phyloP scores from a whole-genome alignment of 2,113 vertebrate species.

The Garra rufa region DNA sequence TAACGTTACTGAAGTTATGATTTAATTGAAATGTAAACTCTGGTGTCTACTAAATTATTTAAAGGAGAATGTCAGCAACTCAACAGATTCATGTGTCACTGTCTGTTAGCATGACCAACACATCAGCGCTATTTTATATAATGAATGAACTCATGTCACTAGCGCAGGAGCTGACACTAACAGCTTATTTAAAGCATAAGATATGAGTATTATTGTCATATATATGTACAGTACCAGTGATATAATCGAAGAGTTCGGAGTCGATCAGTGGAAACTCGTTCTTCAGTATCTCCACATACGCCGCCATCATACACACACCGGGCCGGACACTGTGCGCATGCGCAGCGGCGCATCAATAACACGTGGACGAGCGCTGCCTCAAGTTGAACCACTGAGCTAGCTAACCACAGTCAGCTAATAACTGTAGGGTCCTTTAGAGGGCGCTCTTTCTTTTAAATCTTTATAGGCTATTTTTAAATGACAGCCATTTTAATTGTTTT shows the following conservation, averaged over 20 bases:
- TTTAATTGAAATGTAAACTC: not conserved
- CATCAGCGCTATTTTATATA: not conserved
- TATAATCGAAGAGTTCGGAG: constrained; percentile 90
- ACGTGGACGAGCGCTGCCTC: not conserved
- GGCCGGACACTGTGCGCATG: constrained; percentile 68
- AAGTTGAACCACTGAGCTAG: no score
- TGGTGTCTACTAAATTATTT: not conserved
- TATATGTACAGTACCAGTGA: constrained; percentile 80
- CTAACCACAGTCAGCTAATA: no score
- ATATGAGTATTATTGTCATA: not conserved
- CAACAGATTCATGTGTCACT: not conserved
- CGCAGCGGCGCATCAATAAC: constrained; percentile 40
- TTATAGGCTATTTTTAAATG: no score
- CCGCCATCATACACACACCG: constrained; percentile 86
- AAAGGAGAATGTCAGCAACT: not conserved
- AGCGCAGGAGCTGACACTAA: not conserved
- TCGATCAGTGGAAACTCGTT: constrained; percentile 96
- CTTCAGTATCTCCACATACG: constrained; percentile 92
- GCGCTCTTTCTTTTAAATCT: no score
- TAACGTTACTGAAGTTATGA: not conserved
- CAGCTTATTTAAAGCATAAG: not conserved
- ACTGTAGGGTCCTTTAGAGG: no score
- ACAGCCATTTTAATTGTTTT: no score
- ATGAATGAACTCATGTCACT: not conserved
- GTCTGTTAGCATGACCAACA: not conserved